Percentiles rank a stretch among this genome's conserved stretches.
phyloP scores from a whole-genome alignment of 2,113 vertebrate genomes.

The mouse (Mus musculus) region DNA sequence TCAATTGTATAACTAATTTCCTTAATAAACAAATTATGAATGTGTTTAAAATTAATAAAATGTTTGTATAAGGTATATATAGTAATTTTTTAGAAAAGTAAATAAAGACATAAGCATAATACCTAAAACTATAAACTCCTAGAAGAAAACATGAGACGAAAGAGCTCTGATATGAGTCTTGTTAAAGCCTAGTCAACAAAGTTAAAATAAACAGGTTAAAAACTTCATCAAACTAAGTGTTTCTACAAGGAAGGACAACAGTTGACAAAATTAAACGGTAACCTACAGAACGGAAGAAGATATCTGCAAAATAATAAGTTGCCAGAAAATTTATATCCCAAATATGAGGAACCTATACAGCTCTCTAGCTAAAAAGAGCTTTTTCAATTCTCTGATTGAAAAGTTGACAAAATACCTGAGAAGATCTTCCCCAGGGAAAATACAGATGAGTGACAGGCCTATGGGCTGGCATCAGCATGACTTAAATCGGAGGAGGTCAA shows the following conservation, averaged over 20 bases:
- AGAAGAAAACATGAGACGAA: neutral
- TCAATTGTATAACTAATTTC: neutral
- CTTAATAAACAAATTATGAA: neutral
- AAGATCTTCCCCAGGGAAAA: neutral
- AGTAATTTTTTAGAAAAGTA: neutral
- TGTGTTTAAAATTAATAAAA: neutral
- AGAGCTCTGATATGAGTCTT: neutral
- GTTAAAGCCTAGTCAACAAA: neutral
- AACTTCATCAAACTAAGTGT: neutral
- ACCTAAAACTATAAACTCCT: neutral
- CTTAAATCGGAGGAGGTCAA: neutral
- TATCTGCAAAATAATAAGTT: neutral
- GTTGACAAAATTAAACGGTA: neutral
- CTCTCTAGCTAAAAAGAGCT: neutral
- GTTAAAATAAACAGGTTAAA: neutral
- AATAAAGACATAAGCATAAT: neutral
- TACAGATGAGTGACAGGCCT: too few relatives aligned
- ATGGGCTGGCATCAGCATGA: fast-evolving
- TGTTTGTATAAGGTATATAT: neutral
- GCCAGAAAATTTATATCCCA: neutral
- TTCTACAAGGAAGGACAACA: neutral
- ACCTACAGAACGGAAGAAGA: neutral
- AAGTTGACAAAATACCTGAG: neutral
- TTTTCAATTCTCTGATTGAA: neutral
- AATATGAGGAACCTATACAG: neutral